Conservation (phyloP, 1,140 invertebrate genomes). For the Listronotus bonariensis region DNA sequence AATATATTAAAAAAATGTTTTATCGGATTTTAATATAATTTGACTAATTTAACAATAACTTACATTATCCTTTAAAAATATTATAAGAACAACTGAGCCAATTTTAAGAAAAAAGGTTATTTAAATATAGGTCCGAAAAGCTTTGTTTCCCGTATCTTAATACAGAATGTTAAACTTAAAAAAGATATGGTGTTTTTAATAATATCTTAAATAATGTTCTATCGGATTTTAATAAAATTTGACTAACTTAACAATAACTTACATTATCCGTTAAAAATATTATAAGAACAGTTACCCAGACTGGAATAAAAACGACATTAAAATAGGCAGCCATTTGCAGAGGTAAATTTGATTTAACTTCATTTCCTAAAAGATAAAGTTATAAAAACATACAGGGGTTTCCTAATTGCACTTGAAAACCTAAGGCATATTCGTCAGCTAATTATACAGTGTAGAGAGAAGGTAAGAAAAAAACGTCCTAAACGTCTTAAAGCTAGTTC, state of each 20-base stretch:
- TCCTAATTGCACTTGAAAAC: too few relatives aligned
- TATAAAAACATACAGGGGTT: too few relatives aligned
- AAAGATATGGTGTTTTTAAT: background rate
- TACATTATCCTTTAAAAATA: constrained; percentile 69
- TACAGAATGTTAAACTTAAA: background rate
- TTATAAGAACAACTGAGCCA: too few relatives aligned
- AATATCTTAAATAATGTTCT: background rate
- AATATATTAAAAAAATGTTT: background rate
- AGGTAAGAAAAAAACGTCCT: too few relatives aligned
- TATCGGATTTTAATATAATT: background rate
- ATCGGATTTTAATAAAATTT: background rate
- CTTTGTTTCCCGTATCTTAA: constrained; percentile 25
- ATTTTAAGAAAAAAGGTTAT: too few relatives aligned
- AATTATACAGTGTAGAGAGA: too few relatives aligned
- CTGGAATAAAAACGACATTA: constrained; percentile 73
- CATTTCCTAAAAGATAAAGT: constrained; percentile 44
- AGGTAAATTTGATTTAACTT: constrained; percentile 67
- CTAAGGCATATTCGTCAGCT: too few relatives aligned
- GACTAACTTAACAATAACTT: constrained; percentile 39
- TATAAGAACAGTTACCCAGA: constrained; percentile 70
- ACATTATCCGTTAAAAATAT: constrained; percentile 69
- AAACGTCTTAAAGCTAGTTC: too few relatives aligned
- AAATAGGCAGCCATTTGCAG: constrained; percentile 85
- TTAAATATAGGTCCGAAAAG: too few relatives aligned
- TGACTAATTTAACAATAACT: constrained; percentile 27